These are phyloP conservation scores for Sebastes fasciatus DNA, from an alignment of 2,113 vertebrate genomes.

Conservation along the genomic window DNA sequence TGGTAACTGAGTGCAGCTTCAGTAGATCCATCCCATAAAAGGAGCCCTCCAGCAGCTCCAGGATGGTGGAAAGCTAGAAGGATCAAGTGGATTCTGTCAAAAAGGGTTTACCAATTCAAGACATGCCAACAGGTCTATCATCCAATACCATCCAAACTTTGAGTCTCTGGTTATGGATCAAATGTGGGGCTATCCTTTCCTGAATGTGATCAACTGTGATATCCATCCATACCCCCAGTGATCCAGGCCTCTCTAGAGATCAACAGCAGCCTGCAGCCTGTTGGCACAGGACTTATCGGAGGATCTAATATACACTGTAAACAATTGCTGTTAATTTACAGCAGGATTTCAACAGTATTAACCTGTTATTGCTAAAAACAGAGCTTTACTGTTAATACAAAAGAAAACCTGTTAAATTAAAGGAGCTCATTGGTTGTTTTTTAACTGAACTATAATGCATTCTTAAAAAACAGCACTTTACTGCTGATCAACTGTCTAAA, in stretches of 20 bases:
- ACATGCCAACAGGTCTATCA: conserved; percentile 3
- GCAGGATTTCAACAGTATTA: no score
- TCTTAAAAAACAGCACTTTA: no score
- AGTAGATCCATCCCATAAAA: conserved; percentile 95
- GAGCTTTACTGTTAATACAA: no score
- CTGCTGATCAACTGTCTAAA: no score
- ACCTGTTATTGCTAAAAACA: no score
- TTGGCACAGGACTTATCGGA: background rate
- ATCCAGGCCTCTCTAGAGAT: conserved; percentile 15
- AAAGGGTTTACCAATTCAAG: conserved; percentile 25
- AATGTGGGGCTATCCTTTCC: background rate
- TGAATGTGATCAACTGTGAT: background rate
- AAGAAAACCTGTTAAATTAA: no score
- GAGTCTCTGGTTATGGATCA: background rate
- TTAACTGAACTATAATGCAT: no score
- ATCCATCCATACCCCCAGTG: conserved; percentile 7
- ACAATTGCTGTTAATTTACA: no score
- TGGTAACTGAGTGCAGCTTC: conserved; percentile 92
- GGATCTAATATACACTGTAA: no score
- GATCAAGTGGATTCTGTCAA: conserved; percentile 70
- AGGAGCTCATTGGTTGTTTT: no score
- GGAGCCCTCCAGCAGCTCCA: conserved; percentile 93
- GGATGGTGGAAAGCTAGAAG: conserved; percentile 90
- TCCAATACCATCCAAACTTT: conserved; percentile 13
- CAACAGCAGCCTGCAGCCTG: background rate